These are phyloP conservation scores for Mantis religiosa DNA, from an alignment of 2,888 invertebrate species.

Conservation along the genomic window DNA sequence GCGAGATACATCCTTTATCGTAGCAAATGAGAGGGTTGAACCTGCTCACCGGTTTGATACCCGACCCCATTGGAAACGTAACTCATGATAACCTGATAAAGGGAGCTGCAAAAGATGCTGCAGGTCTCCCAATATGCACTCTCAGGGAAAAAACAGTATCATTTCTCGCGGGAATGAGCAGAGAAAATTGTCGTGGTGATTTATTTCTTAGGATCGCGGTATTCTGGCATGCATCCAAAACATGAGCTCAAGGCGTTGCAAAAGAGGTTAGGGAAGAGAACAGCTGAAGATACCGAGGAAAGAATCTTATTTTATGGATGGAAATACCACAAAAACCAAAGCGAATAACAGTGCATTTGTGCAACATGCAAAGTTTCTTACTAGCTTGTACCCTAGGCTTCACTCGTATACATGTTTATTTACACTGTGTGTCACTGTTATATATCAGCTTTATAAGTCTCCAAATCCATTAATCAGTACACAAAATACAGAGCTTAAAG, in stretches of 20 bases:
- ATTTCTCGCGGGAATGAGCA: neutral
- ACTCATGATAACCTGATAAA: neutral
- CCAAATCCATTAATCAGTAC: too few relatives aligned
- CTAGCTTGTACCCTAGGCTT: too few relatives aligned
- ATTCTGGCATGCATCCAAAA: neutral
- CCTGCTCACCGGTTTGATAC: neutral
- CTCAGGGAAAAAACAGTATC: neutral
- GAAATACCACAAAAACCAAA: too few relatives aligned
- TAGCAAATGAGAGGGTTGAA: neutral
- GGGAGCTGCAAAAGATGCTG: neutral
- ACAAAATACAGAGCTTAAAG: too few relatives aligned
- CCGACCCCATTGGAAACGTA: neutral
- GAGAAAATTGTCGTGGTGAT: neutral
- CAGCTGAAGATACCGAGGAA: neutral
- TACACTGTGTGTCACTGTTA: too few relatives aligned
- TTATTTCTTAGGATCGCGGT: neutral
- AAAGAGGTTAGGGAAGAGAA: neutral
- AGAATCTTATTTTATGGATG: neutral
- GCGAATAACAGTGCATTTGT: too few relatives aligned
- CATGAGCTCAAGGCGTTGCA: neutral
- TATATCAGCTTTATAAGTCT: too few relatives aligned
- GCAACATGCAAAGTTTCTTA: too few relatives aligned
- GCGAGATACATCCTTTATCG: neutral
- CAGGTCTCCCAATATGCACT: neutral
- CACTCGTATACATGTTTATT: too few relatives aligned